Base-by-base conservation (phyloP, 1,140 invertebrate genomes). In the Zelostemma sp. region DNA sequence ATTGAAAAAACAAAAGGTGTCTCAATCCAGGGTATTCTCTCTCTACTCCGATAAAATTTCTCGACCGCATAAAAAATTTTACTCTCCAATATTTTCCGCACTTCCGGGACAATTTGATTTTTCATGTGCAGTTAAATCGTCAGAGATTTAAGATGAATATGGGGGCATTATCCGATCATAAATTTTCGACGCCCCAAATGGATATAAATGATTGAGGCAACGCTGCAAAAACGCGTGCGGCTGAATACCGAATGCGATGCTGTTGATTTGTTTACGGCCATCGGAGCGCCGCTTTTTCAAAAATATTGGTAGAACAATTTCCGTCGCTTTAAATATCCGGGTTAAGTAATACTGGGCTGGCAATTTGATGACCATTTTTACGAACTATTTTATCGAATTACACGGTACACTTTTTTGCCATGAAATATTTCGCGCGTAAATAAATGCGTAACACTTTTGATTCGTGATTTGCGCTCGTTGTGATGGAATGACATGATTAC, bases 371-470 rank as follows among this genome's bases (percentile, higher is more conserved):
- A 17, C n/a, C n/a, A n/a, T n/a, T n/a, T n/a, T n/a, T n/a, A n/a
- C n/a, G n/a, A n/a, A n/a, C n/a, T n/a, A 16, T 16, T 43, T 16
- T 8, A 43, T 14, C 17, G 14, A 43, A 43, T 43, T 15, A 43
- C 15, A 16, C 41, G 41, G 41, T 43, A 14, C 17, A 17, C 14
- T 17, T 14, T 14, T 43, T 16, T 16, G 12, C n/a, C 8, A 12
- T 43, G n/a, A 43, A 43, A 16, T 43, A 43, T 43, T 43, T 43
- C 41, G 41, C 41, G 41, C 41, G 41, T 17, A 8, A 43, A 16
- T 43, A 16, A 43, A 43, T 16, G 1, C 14, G 17, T 17, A 17
- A 43, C 41, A 8, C 17, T 43, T 15, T 6, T n/a, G 17, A 43
- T 43, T 43, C 41, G 41, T 43, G 41, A 12, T 16, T 14, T 16